Base-by-base conservation (phyloP, 2,888 invertebrate species). In the Tanypteryx hageni region DNA sequence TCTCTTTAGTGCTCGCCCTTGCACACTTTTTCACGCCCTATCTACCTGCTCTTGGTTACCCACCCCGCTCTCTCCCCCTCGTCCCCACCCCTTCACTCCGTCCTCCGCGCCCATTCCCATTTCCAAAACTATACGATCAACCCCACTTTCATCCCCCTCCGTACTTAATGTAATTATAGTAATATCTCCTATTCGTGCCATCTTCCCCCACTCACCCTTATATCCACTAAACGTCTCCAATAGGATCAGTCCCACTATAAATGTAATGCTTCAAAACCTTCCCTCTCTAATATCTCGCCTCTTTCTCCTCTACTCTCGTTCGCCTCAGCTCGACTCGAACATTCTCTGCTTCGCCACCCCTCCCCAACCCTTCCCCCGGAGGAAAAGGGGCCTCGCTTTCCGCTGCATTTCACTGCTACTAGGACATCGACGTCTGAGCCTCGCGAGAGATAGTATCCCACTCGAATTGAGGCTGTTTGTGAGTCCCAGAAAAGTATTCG, bases 401-500 rank as follows among this genome's bases (percentile, higher is more conserved):
- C 86, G 27, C 86, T 86, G 61, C 86, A 86, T 86, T 85, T 85
- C 85, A 58, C 85, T 18, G 82, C 82, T n/a, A 11, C 13, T 31
- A 10, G 58, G 85, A 83, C 83, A 56, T 83, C 83, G 85, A 31
- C 11, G 57, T 57, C 22, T 61, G 27, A 31, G 44, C 11, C 31
- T 31, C 82, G 31, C 14, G 61, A 86, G 86, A 86, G 61, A 86
- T 86, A 31, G 86, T 27, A 61, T 86, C 85, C n/a, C 22, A 14
- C 59, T 14, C 31, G 86, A 22, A 59, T 85, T 0, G 59, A 85
- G 85, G 59, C 58, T 58, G 14, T 84, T 57, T 84, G 82, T 31
- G 31, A 82, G 82, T 44, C 82, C 82, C 82, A 83, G 83, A 56
- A 76, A 83, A 83, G 83, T 44, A 83, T 83, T 83, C 83, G 83